Evolutionary conservation across 2,797 vertebrate species (phyloP), one percentile per base, ranked within the genome.

Genomic region (Buphagus erythrorhynchus): DNA sequence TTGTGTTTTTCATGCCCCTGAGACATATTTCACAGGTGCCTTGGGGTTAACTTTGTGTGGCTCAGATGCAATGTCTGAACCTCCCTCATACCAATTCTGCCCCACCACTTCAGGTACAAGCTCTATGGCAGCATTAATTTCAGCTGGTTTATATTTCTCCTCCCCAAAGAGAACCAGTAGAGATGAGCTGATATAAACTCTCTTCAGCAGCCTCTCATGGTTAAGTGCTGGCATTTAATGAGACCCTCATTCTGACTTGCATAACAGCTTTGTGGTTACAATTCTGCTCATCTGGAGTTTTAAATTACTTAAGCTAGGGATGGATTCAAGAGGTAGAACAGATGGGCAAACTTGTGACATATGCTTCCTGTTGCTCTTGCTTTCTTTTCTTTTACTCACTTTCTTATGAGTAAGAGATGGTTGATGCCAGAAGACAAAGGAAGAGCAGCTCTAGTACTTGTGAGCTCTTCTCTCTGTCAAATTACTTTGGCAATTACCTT

Each of bases 171-270:
- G 74, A 94, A 92, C 92, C 89, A 82, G 72, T 49, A 90, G 69
- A 92, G 85, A 93, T 49, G 79, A 97, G 73, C 72, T 97, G 88
- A 94, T 92, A 94, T 93, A 96, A 95, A 75, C 80, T 13, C 22
- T 79, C 43, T 71, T 86, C 75, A 74, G 82, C 46, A 81, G 71
- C 26, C 13, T 62, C 80, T 84, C 67, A 59, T 2, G 26, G 71
- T 22, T 48, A 82, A 90, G 24, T 31, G 35, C 69, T 83, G 40
- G 52, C 51, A 88, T 80, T 68, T 84, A 81, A 72, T 15, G 13
- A 66, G 35, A 66, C 55, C 55, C 33, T 76, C 45, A 69, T 33
- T 40, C 75, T 73, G 63, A 78, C 62, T 48, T 84, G 46, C 31
- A 24, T 55, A 71, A 80, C 42, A 62, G 33, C 15, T 33, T 71